These are phyloP conservation scores for Eristalis arbustorum DNA, from an alignment of 2,888 invertebrate genomes.

Conservation along the genomic window DNA sequence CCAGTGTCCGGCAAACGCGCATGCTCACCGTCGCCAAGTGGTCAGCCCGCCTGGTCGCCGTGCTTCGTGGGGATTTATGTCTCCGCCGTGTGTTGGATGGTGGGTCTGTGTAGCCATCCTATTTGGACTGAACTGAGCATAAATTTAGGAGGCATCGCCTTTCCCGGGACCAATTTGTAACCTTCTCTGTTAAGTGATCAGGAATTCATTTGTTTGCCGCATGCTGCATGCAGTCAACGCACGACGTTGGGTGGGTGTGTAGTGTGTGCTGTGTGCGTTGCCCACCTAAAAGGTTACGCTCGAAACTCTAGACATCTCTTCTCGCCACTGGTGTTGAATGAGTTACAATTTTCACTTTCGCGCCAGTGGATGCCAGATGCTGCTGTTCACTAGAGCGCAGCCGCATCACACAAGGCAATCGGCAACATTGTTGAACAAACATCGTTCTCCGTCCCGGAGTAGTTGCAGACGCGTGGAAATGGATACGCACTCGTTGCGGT, in stretches of 20 bases:
- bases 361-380: constrained; percentile 17
- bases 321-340: constrained; percentile 64
- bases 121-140: constrained; percentile 33
- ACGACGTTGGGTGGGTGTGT: neutral
- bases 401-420: constrained; percentile 16
- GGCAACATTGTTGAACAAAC: constrained; percentile 60
- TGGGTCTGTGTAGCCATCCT: constrained; percentile 8
- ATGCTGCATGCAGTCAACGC: neutral
- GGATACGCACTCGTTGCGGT: constrained; percentile 67
- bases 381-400: constrained; percentile 42
- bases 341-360: constrained; percentile 63
- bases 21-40: constrained; percentile 1
- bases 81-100: constrained; percentile 46
- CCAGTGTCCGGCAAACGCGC: constrained; percentile 42
- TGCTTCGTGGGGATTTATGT: constrained; percentile 55
- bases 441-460: constrained; percentile 22
- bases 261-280: neutral
- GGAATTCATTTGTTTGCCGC: constrained; percentile 61
- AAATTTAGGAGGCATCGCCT: constrained; percentile 36
- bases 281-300: neutral
- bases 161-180: constrained; percentile 63
- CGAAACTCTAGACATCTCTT: constrained; percentile 55
- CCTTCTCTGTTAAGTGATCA: constrained; percentile 65
- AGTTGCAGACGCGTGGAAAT: constrained; percentile 40
- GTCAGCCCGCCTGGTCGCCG: neutral